Percentiles rank a stretch among this genome's conserved stretches.
Conservation (phyloP, 2,888 invertebrate genomes). For the Agrilus biguttatus region DNA sequence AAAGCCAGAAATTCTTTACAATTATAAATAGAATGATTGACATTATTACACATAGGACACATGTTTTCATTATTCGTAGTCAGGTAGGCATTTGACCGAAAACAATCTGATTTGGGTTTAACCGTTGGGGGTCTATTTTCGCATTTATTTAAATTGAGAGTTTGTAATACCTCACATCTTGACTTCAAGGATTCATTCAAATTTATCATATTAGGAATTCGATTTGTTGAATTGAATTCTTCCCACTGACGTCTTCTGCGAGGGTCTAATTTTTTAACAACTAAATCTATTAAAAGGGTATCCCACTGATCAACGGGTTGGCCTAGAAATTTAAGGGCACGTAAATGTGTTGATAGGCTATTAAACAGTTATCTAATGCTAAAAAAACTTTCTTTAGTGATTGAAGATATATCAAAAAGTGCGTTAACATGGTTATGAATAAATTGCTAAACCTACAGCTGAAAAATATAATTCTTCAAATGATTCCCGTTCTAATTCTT, state of each 20-base stretch:
- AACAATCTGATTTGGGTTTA: no score
- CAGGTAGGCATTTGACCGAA: no score
- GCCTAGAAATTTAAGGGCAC: not conserved
- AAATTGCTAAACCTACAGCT: no score
- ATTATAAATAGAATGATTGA: slow-evolving; percentile 1
- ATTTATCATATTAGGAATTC: not conserved
- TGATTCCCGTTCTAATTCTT: no score
- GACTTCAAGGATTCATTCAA: not conserved
- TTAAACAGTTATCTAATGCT: slow-evolving; percentile 3
- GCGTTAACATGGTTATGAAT: slow-evolving; percentile 11
- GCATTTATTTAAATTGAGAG: not conserved
- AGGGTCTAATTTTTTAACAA: not conserved
- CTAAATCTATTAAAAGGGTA: not conserved
- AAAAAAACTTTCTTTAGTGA: not conserved
- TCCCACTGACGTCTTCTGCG: slow-evolving; percentile 1
- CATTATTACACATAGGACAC: no score
- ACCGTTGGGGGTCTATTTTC: no score
- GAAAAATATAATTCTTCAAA: no score
- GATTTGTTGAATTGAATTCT: not conserved
- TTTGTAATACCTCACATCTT: not conserved
- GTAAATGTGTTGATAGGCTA: no score
- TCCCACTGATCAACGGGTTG: slow-evolving; percentile 1
- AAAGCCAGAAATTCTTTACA: slow-evolving; percentile 4
- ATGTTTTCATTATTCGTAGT: no score
- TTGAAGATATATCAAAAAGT: slow-evolving; percentile 4